Evolutionary conservation across 1,140 invertebrate genomes (phyloP).

Genomic region (Tetramorium simillimum): DNA sequence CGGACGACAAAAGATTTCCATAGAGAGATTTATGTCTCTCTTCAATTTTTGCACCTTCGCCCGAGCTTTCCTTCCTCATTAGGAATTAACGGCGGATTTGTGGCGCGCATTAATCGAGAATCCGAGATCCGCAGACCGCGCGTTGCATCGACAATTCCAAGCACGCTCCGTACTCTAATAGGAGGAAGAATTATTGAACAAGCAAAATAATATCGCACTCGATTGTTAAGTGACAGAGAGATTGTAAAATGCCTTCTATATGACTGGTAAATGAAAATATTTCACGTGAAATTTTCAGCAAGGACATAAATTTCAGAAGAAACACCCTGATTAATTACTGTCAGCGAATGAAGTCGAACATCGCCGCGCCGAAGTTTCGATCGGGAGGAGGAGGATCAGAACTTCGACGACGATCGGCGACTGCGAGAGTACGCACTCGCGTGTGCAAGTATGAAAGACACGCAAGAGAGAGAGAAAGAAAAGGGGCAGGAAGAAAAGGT

Average conservation of each 20-base stretch:
- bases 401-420: slow-evolving; percentile 64
- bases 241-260: neutral
- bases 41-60: slow-evolving; percentile 4
- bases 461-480: slow-evolving; percentile 51
- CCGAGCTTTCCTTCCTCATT: slow-evolving; percentile 17
- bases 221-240: neutral
- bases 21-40: slow-evolving; percentile 34
- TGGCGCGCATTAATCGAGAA: neutral
- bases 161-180: neutral
- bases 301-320: neutral
- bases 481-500: slow-evolving; percentile 37
- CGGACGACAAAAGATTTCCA: slow-evolving; percentile 14
- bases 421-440: slow-evolving; percentile 58
- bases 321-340: slow-evolving; percentile 22
- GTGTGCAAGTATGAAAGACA: slow-evolving; percentile 65
- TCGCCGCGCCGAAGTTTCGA: neutral
- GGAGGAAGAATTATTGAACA: neutral
- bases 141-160: neutral
- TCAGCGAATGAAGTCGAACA: neutral
- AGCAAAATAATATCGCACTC: neutral
- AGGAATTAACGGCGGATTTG: neutral
- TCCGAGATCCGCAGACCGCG: neutral
- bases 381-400: slow-evolving; percentile 2
- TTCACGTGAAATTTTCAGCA: neutral
- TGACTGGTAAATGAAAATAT: neutral